A percentile compares a stretch with the other conserved stretches of the same genome.
phyloP scores from a whole-genome alignment of 2,113 vertebrate species.

The Chrysemys picta region DNA sequence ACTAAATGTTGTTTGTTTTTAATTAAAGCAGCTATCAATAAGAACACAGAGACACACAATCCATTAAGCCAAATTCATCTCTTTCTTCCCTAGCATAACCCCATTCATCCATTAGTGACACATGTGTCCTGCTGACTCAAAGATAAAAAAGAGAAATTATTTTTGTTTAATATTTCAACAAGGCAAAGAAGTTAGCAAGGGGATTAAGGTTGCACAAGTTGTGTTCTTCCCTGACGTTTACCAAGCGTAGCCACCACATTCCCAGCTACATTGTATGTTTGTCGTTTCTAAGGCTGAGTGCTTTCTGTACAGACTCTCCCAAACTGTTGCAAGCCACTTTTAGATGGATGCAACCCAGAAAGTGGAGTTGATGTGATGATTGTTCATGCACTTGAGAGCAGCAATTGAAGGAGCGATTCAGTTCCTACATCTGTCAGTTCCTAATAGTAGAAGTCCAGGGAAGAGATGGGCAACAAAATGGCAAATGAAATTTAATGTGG shows the following conservation, averaged over 20 bases:
- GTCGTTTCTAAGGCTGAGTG: slow-evolving; percentile 65
- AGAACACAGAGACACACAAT: slow-evolving; percentile 43
- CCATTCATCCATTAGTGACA: slow-evolving; percentile 66
- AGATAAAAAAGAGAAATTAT: slow-evolving; percentile 76
- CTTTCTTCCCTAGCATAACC: slow-evolving; percentile 55
- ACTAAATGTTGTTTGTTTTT: slow-evolving; percentile 17
- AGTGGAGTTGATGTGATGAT: rapidly evolving
- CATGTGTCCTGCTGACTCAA: slow-evolving; percentile 68
- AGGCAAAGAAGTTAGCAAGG: slow-evolving; percentile 75
- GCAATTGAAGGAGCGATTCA: background rate
- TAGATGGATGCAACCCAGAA: background rate
- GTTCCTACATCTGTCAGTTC: background rate
- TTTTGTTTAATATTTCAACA: slow-evolving; percentile 80
- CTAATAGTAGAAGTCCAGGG: background rate
- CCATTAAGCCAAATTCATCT: slow-evolving; percentile 60
- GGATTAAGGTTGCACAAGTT: slow-evolving; percentile 67
- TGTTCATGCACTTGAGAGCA: background rate
- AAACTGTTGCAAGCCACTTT: slow-evolving; percentile 36
- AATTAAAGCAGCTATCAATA: slow-evolving; percentile 34
- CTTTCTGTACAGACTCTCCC: slow-evolving; percentile 57
- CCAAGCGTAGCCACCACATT: slow-evolving; percentile 67
- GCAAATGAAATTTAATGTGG: too few relatives aligned
- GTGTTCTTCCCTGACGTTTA: slow-evolving; percentile 73
- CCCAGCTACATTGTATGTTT: slow-evolving; percentile 68
- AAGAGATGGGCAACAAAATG: background rate